Conservation (phyloP, 1,140 invertebrate species). For the Drosophila lowei region DNA sequence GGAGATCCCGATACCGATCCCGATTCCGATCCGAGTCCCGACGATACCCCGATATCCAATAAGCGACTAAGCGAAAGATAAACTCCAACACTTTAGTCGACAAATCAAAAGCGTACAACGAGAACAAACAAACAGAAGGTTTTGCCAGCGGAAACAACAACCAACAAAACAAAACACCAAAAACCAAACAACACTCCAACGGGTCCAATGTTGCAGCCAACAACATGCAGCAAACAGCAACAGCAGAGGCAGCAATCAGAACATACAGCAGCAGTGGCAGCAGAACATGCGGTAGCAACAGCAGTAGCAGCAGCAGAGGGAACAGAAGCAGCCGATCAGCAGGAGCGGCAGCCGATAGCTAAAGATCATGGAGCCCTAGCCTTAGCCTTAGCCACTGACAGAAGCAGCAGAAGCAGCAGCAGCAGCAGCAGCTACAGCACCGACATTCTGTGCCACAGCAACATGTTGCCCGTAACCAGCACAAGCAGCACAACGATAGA, state of each 20-base stretch:
- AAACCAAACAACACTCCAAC: constrained; percentile 46
- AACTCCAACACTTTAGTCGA: constrained; percentile 44
- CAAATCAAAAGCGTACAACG: constrained; percentile 66
- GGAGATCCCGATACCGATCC: constrained; percentile 9
- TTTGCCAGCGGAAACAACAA: constrained; percentile 13
- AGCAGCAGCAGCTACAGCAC: constrained; percentile 27
- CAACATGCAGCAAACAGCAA: constrained; percentile 74
- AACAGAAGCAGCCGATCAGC: constrained; percentile 16
- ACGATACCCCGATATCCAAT: not conserved
- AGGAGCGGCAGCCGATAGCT: constrained; percentile 35
- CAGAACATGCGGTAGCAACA: constrained; percentile 8
- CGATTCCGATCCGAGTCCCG: not conserved
- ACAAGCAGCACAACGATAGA: constrained; percentile 75
- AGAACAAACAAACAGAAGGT: constrained; percentile 38
- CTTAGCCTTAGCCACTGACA: no score
- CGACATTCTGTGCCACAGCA: constrained; percentile 37
- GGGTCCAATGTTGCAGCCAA: constrained; percentile 79
- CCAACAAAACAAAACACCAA: constrained; percentile 37
- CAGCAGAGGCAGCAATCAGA: constrained; percentile 51
- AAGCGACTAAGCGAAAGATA: constrained; percentile 1
- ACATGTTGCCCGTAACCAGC: constrained; percentile 53
- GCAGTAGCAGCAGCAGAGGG: constrained; percentile 21
- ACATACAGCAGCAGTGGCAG: constrained; percentile 40
- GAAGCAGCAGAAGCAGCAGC: constrained; percentile 24
- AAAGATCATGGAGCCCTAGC: constrained; percentile 51